A percentile compares a stretch with the other conserved stretches of the same genome.
phyloP scores from a whole-genome alignment of 2,797 vertebrate genomes.

The Chelon auratus region DNA sequence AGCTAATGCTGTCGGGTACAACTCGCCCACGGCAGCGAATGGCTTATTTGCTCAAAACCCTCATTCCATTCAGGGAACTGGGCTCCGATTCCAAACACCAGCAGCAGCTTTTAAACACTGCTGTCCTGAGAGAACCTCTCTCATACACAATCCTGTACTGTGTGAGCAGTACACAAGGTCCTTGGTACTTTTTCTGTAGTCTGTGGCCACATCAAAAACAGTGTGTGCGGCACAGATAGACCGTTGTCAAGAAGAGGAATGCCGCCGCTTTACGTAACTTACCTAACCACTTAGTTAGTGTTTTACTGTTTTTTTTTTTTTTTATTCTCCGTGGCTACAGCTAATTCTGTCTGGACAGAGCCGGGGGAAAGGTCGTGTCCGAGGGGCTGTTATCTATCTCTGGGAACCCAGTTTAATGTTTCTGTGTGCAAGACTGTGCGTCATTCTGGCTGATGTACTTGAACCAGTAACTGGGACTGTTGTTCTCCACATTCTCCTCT shows the following conservation, averaged over 20 bases:
- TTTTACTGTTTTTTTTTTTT: conserved; percentile 47
- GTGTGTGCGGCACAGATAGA: conserved; percentile 24
- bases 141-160: not conserved
- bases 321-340: conserved; percentile 38
- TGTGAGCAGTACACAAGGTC: conserved; percentile 1
- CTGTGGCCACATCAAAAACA: not conserved
- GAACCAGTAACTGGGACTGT: conserved; percentile 68
- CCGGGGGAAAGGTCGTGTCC: conserved; percentile 25
- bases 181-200: conserved; percentile 3
- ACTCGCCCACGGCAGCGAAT: conserved; percentile 17
- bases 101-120: conserved; percentile 13
- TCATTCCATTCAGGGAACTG: conserved; percentile 11
- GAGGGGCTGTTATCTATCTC: conserved; percentile 45
- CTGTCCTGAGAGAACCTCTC: conserved; percentile 18
- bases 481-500: conserved; percentile 62
- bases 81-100: conserved; percentile 2
- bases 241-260: conserved; percentile 56
- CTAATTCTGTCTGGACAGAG: conserved; percentile 64
- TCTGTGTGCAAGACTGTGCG: conserved; percentile 48
- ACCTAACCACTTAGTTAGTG: conserved; percentile 47
- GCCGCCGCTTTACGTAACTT: conserved; percentile 68
- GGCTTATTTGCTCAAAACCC: conserved; percentile 11
- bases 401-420: conserved; percentile 36
- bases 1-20: conserved; percentile 6
- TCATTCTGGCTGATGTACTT: conserved; percentile 68